Base-by-base conservation (phyloP, 2,113 vertebrate species). In the Sinocyclocheilus rhinocerous region DNA sequence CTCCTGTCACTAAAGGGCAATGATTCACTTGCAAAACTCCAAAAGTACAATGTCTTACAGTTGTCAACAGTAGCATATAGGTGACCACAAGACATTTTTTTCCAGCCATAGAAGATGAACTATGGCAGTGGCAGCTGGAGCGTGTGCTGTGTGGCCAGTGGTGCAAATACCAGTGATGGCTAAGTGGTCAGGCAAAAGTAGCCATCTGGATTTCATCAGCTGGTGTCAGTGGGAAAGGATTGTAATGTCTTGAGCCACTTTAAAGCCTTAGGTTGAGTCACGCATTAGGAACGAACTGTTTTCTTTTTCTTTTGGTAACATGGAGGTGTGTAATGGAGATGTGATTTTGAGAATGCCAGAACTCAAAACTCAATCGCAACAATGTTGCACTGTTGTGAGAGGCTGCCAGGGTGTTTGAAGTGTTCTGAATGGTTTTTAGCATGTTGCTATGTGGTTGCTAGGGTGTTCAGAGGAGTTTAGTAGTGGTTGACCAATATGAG, bases 161-260 rank as follows among this genome's bases (percentile, higher is more conserved):
- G 42, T 83, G 63, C 45, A 83, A 83, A 52, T 13, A 22, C 10
- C 48, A 70, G 61, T 50, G 1, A 83, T 83, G 61, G 65, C 65
- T 69, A 26, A 83, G 45, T 50, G 65, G 26, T 83, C 65, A 33
- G 24, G 80, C 61, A 82, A 67, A 82, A 69, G 81, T 83, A 29
- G 79, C 59, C 59, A 83, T 83, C 48, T 83, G 81, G 26, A 70
- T 83, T 70, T 83, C 45, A 36, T 70, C 59, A 65, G 18, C 79
- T 65, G 59, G 36, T 81, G 59, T 81, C 79, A 81, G 79, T 65
- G 39, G 78, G 36, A 81, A 80, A 22, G 13, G 57, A 61, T 81
- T 65, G 36, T n/a, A 61, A 45, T 81, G 39, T 65, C 72, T 81
- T 45, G 18, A 65, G 39, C n/a, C 79, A 81, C 59, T 81, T 65